phyloP scores from a whole-genome alignment of 2,797 vertebrate species.

The Streptopelia turtur region DNA sequence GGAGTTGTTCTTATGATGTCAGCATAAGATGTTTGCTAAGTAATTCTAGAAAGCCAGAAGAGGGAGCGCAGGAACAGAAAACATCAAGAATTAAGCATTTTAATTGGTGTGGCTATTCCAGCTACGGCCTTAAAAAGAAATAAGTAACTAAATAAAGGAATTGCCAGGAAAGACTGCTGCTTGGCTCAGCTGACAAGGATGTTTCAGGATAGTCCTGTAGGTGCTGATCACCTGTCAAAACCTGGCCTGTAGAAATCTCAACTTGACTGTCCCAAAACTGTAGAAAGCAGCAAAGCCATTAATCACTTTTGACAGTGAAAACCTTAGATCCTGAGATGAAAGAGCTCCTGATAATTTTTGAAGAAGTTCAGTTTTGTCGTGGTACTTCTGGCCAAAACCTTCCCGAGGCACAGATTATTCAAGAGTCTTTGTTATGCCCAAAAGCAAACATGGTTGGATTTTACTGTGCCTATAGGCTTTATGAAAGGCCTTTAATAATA shows the following conservation, averaged over 20 bases:
- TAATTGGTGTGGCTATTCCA: background rate
- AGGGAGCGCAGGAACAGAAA: conserved; percentile 47
- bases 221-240: background rate
- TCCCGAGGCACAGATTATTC: background rate
- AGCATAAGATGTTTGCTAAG: background rate
- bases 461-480: background rate
- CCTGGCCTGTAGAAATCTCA: background rate
- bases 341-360: background rate
- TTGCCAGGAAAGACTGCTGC: background rate
- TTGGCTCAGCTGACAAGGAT: background rate
- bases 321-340: background rate
- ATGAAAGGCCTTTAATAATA: background rate
- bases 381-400: background rate
- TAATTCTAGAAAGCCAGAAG: conserved; percentile 57
- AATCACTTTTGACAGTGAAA: background rate
- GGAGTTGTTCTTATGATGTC: background rate
- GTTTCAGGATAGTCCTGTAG: background rate
- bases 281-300: background rate
- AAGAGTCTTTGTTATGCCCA: background rate
- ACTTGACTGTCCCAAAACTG: background rate
- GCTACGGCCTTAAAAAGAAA: background rate
- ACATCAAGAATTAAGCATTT: background rate
- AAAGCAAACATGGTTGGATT: background rate
- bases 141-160: too few species aligned
- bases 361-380: background rate